phyloP scores from a whole-genome alignment of 2,888 invertebrate genomes.

The Papilio demoleus region DNA sequence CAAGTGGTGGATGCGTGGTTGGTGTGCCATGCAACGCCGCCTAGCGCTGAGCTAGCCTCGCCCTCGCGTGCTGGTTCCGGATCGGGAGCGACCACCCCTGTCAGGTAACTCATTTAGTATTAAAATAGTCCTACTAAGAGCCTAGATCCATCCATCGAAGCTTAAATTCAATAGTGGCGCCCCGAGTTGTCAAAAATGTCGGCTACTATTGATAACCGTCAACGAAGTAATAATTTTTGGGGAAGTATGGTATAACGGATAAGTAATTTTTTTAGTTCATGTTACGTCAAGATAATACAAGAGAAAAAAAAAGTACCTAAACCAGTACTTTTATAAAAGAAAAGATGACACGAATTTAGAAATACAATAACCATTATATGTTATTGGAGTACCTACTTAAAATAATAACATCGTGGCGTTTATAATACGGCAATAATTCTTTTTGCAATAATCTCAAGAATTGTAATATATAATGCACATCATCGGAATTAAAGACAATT shows the following conservation, averaged over 20 bases:
- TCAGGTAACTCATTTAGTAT: slow-evolving; percentile 82
- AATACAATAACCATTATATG: background rate
- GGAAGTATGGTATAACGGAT: too few relatives aligned
- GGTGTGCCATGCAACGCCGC: slow-evolving; percentile 92
- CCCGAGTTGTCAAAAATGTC: too few relatives aligned
- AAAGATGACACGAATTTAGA: too few relatives aligned
- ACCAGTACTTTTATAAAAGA: too few relatives aligned
- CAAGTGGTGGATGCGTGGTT: slow-evolving; percentile 97
- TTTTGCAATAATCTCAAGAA: background rate
- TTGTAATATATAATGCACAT: slow-evolving; percentile 6
- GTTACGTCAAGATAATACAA: too few relatives aligned
- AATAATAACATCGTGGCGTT: too few relatives aligned
- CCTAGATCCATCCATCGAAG: too few relatives aligned
- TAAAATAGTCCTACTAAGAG: background rate
- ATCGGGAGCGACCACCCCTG: slow-evolving; percentile 96
- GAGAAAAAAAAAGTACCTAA: too few relatives aligned
- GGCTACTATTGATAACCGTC: too few relatives aligned
- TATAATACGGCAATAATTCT: background rate
- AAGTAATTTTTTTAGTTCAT: too few relatives aligned
- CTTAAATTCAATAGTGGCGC: background rate
- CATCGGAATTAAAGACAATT: background rate
- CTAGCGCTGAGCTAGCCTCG: slow-evolving; percentile 83
- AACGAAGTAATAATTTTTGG: too few relatives aligned
- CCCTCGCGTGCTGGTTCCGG: slow-evolving; percentile 90
- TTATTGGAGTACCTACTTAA: background rate